Percentiles rank a stretch among this genome's conserved stretches.
Conservation (phyloP, 1,140 invertebrate species). For the Ridgeia piscesae region DNA sequence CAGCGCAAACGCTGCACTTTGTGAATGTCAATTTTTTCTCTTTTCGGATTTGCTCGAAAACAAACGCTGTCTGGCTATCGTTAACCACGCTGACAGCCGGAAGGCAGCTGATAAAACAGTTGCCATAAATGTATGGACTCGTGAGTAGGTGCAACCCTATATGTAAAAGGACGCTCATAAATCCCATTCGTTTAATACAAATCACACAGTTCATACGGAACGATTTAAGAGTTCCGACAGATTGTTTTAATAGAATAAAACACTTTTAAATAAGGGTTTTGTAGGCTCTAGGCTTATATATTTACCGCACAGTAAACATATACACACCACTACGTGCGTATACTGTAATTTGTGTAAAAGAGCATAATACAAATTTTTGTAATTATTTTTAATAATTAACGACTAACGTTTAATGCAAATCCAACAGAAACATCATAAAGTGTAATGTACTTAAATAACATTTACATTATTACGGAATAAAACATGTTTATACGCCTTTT, state of each 20-base stretch:
- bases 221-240: background rate
- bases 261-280: background rate
- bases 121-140: background rate
- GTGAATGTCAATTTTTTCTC: background rate
- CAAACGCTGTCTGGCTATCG: background rate
- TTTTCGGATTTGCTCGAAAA: background rate
- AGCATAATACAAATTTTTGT: too few relatives aligned
- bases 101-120: conserved; percentile 5
- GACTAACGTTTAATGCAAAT: too few relatives aligned
- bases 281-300: too few relatives aligned
- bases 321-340: too few relatives aligned
- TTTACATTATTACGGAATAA: too few relatives aligned
- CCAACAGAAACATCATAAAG: too few relatives aligned
- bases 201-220: background rate
- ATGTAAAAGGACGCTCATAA: background rate
- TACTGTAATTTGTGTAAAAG: too few relatives aligned
- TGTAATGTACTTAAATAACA: too few relatives aligned
- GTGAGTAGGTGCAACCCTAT: background rate
- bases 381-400: too few relatives aligned
- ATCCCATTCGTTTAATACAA: background rate
- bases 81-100: background rate
- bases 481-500: too few relatives aligned
- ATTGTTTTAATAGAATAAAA: background rate
- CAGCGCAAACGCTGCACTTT: conserved; percentile 3
- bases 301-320: too few relatives aligned